These are phyloP conservation scores for Apodemia mormo DNA, from an alignment of 2,888 invertebrate genomes.

Conservation along the genomic window DNA sequence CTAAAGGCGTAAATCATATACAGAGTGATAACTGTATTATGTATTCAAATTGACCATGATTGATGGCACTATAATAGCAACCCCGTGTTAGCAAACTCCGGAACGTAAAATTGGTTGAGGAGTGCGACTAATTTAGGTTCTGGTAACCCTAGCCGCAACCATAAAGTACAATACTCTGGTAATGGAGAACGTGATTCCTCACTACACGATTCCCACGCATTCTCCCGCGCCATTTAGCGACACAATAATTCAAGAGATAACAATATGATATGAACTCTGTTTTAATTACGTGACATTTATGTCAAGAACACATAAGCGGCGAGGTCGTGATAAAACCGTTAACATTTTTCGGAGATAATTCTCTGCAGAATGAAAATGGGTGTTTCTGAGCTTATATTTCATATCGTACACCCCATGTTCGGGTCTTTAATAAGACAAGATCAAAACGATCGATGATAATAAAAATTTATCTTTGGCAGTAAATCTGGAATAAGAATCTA, in stretches of 20 bases:
- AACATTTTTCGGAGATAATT: background rate
- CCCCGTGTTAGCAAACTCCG: too few species aligned
- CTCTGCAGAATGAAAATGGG: background rate
- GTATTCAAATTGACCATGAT: too few species aligned
- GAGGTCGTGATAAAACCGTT: slow-evolving; percentile 11
- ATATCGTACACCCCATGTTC: background rate
- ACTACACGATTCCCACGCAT: slow-evolving; percentile 7
- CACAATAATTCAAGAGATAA: slow-evolving; percentile 14
- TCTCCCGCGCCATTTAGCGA: slow-evolving; percentile 2
- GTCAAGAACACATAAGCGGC: slow-evolving; percentile 5
- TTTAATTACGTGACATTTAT: slow-evolving; percentile 14
- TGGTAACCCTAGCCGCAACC: background rate
- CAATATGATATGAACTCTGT: slow-evolving; percentile 10
- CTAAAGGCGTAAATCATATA: too few species aligned
- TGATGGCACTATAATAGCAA: too few species aligned
- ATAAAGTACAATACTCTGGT: background rate
- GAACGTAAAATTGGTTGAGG: too few species aligned
- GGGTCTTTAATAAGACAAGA: too few species aligned
- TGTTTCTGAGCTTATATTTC: background rate
- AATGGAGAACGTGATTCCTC: background rate
- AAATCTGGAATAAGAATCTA: too few species aligned
- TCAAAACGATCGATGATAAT: too few species aligned
- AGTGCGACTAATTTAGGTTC: too few species aligned
- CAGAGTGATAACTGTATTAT: too few species aligned
- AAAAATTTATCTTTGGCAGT: too few species aligned